Evolutionary conservation across 2,113 vertebrate genomes (phyloP), one percentile per base, ranked within the genome.

Genomic region (Bos taurus): DNA sequence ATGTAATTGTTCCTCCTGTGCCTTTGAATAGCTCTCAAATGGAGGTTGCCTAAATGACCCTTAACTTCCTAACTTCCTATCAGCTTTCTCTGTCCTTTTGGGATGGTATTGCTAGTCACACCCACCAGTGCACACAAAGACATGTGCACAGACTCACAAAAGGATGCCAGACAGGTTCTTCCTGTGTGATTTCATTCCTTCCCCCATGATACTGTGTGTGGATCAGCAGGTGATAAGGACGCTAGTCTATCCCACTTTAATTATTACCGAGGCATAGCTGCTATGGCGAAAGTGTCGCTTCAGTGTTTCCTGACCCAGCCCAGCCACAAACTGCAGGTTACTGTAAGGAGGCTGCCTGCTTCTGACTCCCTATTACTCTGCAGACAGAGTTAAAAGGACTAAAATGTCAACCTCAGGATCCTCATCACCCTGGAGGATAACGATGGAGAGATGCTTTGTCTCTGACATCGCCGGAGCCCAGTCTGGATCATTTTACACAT

Each of bases 1-100:
- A 92, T 89, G 96, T 95, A 77, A 67, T 97, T 96, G 93, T 95
- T 89, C 84, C 57, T 97, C 84, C 81, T 96, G 59, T 93, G 64
- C 98, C 46, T 97, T 94, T 96, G 92, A 88, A 50, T 96, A 95
- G 97, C 56, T 28, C 54, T 36, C 59, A 85, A 25, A 88, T 57
- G 64, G 95, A 88, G 21, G 64, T 88, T 57, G 52, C 85, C 36
- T 46, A 96, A 89, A 56, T 95, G 57, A 74, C 54, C 78, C 50
- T 91, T 36, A 56, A 7, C 89, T 93, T 95, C 33, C 43, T 88
- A 87, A 77, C 36, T 43, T 43, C 12, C 21, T 64, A 0, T 48
- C 33, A 33, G 48, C 19, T 64, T 33, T 92, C 40, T 96, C 23
- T n/a, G 36, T 90, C 54, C 88, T 60, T 4, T 21, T 84, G 48